Evolutionary conservation across 2,888 invertebrate genomes (phyloP).

Genomic region (Trisateles emortualis): DNA sequence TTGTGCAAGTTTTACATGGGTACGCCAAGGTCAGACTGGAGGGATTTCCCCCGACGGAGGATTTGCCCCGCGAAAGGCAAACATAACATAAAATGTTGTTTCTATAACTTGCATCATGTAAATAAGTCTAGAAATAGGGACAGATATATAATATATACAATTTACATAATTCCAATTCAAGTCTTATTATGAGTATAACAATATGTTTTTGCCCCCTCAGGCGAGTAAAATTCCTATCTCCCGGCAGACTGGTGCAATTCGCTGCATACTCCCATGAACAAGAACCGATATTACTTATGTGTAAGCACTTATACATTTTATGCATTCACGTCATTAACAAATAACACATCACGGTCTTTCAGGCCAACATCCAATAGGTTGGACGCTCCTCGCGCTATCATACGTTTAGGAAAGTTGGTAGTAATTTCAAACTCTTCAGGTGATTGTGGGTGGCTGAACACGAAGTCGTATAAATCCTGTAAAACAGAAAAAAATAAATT

Average conservation of each 20-base stretch:
- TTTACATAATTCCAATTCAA: neutral
- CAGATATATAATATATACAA: neutral
- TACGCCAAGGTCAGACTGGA: no score
- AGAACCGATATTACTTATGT: neutral
- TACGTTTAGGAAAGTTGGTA: slow-evolving; percentile 97
- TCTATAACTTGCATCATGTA: no score
- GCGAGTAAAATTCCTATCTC: neutral
- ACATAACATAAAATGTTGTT: no score
- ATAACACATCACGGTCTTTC: slow-evolving; percentile 96
- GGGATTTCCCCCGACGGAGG: no score
- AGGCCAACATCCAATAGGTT: slow-evolving; percentile 93
- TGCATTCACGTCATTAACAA: slow-evolving; percentile 97
- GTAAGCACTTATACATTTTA: slow-evolving; percentile 56
- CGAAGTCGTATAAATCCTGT: slow-evolving; percentile 97
- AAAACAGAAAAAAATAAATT: slow-evolving; percentile 4
- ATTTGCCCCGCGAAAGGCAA: no score
- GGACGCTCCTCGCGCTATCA: slow-evolving; percentile 88
- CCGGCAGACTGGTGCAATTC: no score
- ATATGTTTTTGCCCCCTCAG: neutral
- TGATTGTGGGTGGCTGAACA: slow-evolving; percentile 97
- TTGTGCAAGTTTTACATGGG: no score
- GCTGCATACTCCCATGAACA: no score
- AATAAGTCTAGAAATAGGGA: neutral
- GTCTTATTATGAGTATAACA: neutral
- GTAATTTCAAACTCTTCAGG: slow-evolving; percentile 98